Evolutionary conservation across 2,797 vertebrate species (phyloP).

Genomic region (Hoplostethus mediterraneus): DNA sequence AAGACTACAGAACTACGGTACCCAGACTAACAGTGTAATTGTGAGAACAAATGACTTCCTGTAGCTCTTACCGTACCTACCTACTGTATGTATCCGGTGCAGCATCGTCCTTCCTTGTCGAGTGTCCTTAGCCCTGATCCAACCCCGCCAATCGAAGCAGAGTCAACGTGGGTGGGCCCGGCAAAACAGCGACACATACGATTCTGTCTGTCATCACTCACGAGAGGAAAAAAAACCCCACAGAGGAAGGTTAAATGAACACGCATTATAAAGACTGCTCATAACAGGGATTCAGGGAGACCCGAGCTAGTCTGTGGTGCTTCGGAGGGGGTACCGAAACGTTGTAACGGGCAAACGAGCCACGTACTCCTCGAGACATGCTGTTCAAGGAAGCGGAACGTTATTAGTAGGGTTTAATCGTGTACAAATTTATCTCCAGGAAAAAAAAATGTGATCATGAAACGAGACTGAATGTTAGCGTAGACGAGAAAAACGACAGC

Average conservation of each 20-base stretch:
- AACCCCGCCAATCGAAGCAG: slow-evolving; percentile 46
- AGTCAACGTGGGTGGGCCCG: slow-evolving; percentile 34
- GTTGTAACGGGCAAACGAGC: slow-evolving; percentile 37
- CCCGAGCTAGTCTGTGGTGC: slow-evolving; percentile 14
- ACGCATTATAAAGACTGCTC: slow-evolving; percentile 33
- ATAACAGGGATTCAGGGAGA: neutral
- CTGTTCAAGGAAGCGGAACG: neutral
- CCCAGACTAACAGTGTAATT: slow-evolving; percentile 57
- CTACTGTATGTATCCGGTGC: slow-evolving; percentile 62
- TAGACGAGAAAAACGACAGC: neutral
- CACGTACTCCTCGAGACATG: neutral
- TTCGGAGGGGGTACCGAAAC: slow-evolving; percentile 26
- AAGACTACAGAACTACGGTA: slow-evolving; percentile 65
- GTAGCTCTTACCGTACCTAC: slow-evolving; percentile 39
- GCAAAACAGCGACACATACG: slow-evolving; percentile 5
- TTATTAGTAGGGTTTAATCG: neutral
- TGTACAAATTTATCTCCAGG: slow-evolving; percentile 15
- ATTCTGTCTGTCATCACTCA: slow-evolving; percentile 8
- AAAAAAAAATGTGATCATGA: slow-evolving; percentile 4
- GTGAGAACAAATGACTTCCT: slow-evolving; percentile 58
- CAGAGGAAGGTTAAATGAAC: slow-evolving; percentile 22
- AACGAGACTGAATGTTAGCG: slow-evolving; percentile 8
- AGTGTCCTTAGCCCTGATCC: slow-evolving; percentile 36
- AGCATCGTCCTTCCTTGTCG: slow-evolving; percentile 42
- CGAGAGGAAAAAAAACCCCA: slow-evolving; percentile 7